These are phyloP conservation scores for Pseudomyrmex sp. DNA, from an alignment of 1,140 invertebrate species.

Conservation along the genomic window DNA sequence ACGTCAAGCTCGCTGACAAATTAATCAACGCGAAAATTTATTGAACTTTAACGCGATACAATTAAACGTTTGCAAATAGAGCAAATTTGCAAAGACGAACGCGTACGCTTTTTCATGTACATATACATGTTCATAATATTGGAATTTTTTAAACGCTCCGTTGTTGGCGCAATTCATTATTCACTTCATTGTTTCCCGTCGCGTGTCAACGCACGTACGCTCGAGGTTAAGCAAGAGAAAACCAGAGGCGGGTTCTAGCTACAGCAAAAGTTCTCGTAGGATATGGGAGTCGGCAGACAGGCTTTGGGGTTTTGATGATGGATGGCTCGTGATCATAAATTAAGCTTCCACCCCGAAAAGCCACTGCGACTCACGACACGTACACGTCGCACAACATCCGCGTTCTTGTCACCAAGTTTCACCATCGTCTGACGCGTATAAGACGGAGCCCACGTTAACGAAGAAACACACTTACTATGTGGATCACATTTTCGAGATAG, in stretches of 20 bases:
- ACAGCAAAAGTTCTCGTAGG: conserved; percentile 47
- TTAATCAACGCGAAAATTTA: conserved; percentile 18
- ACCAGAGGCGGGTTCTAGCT: background rate
- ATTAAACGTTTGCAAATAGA: background rate
- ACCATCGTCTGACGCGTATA: conserved; percentile 33
- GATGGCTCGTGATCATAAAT: conserved; percentile 63
- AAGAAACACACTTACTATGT: conserved; percentile 25
- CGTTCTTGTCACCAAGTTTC: conserved; percentile 57
- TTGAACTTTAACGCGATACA: background rate
- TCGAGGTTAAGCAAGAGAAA: conserved; percentile 15
- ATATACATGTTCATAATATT: background rate
- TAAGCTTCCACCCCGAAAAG: conserved; percentile 59
- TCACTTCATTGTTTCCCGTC: conserved; percentile 62
- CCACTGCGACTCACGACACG: conserved; percentile 46
- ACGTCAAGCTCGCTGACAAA: background rate
- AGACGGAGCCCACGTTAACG: conserved; percentile 29
- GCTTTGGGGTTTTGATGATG: conserved; percentile 60
- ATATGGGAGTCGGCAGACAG: conserved; percentile 50
- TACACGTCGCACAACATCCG: conserved; percentile 44
- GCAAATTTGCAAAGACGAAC: background rate
- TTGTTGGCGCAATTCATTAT: conserved; percentile 49
- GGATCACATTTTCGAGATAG: conserved; percentile 17
- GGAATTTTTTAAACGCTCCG: conserved; percentile 38
- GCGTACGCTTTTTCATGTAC: background rate
- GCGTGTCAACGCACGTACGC: conserved; percentile 21